Conservation (phyloP, 35 echinoderm and acorn worm species). For the Ophioderma brevispina region DNA sequence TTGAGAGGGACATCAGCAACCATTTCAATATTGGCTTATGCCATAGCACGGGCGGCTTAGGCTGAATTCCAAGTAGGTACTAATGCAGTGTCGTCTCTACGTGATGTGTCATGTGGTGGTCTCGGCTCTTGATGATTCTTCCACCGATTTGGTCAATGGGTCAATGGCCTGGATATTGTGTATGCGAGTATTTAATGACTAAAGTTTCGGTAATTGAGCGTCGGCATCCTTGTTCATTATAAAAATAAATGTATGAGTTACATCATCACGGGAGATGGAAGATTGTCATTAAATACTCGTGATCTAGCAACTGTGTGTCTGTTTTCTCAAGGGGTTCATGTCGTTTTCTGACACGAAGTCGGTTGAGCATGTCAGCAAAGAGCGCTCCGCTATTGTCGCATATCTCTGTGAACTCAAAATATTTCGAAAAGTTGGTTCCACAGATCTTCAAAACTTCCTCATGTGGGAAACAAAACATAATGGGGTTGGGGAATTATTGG, state of each 20-base stretch:
- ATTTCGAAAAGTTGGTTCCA: slow-evolving; percentile 38
- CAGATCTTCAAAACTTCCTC: neutral
- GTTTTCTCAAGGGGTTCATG: neutral
- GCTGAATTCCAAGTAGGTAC: slow-evolving; percentile 4
- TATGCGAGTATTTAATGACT: neutral
- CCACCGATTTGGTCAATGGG: neutral
- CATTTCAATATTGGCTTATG: slow-evolving; percentile 69
- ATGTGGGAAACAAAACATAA: too few relatives aligned
- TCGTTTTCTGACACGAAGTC: neutral
- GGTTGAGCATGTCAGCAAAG: slow-evolving; percentile 42
- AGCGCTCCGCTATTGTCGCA: slow-evolving; percentile 46
- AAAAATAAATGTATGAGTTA: neutral
- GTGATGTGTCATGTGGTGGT: neutral
- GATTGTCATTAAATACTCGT: neutral
- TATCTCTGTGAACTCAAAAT: slow-evolving; percentile 37
- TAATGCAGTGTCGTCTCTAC: neutral
- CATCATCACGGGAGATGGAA: neutral
- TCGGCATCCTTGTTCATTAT: neutral
- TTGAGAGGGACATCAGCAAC: slow-evolving; percentile 72
- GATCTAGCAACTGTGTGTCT: neutral
- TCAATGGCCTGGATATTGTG: neutral
- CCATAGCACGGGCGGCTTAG: slow-evolving; percentile 60
- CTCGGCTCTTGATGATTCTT: too few relatives aligned
- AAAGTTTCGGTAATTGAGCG: neutral
- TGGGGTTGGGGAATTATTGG: neutral